Conservation (phyloP, 1,140 invertebrate species). For the Plutomurus gul region DNA sequence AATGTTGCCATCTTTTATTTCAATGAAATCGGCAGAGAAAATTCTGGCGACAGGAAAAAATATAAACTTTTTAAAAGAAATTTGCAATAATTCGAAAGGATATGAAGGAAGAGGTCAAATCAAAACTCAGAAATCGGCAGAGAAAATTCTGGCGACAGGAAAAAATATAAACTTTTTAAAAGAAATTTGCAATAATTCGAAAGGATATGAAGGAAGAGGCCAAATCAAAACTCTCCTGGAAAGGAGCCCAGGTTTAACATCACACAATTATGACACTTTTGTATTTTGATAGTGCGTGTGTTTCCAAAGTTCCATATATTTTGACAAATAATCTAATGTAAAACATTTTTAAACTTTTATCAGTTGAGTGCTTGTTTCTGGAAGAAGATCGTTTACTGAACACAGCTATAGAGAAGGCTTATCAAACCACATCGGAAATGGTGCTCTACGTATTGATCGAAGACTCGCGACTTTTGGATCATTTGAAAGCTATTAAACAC, state of each 20-base stretch:
- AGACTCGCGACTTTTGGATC: constrained; percentile 86
- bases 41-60: constrained; percentile 92
- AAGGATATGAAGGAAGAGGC: constrained; percentile 71
- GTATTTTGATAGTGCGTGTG: background rate
- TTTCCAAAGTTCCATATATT: no score
- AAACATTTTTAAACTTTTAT: constrained; percentile 9
- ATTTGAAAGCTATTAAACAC: constrained; percentile 85
- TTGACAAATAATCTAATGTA: background rate
- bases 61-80: constrained; percentile 89
- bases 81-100: constrained; percentile 79
- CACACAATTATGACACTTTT: constrained; percentile 8
- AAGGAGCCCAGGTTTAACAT: constrained; percentile 58
- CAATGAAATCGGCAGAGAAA: constrained; percentile 71
- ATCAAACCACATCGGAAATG: constrained; percentile 81
- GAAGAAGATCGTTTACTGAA: constrained; percentile 76
- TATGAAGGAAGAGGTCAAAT: constrained; percentile 70
- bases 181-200: constrained; percentile 83
- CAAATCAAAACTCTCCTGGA: constrained; percentile 61
- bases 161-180: constrained; percentile 94
- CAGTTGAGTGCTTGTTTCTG: constrained; percentile 70
- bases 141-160: constrained; percentile 85
- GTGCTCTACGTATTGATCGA: constrained; percentile 83
- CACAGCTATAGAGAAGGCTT: constrained; percentile 78
- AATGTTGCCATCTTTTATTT: constrained; percentile 82
- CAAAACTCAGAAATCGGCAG: constrained; percentile 69